Base-by-base conservation (phyloP, 1,140 invertebrate species). In the Dinoponera quadriceps region DNA sequence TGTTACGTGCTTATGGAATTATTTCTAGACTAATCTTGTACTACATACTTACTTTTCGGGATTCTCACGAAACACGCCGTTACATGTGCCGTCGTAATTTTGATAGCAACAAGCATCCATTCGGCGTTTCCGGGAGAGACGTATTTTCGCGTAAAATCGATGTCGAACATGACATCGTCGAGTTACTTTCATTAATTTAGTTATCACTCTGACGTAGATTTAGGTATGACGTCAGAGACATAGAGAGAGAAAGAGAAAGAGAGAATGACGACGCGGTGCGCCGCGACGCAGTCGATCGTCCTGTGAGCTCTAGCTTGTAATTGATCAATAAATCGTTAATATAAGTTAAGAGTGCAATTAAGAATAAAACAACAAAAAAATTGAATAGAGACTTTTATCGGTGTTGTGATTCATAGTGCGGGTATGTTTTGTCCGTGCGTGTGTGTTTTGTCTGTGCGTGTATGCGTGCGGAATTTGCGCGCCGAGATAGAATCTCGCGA, bases 301-400 rank as follows among this genome's bases (percentile, higher is more conserved):
- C 60, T 18, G 73, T 77, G 73, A 77, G 20, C 1, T 44, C 7
- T 77, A 77, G 60, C 9, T 14, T 65, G 73, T 75, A 75, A 75
- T 75, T 44, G 25, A 51, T 51, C 51, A 77, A 65, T 63, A 77
- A 33, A 38, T 65, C 60, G 60, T 65, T n/a, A n/a, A 77, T 63
- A n/a, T 75, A 75, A 77, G 16, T 77, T 77, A 77, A 77, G 73
- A 55, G 59, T 74, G 72, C 27, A 77, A 77, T 25, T 77, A 65
- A 63, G 7, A 29, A 54, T 51, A 44, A 44, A 44, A 44, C 9
- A 44, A 44, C n/a, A 75, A 77, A 66, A 49, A 65, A 54, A 25
- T 75, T 27, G 44, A 65, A 77, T 77, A 77, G 73, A 65, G 48
- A 77, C 4, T 77, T 77, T 77, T 33, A 20, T 65, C 65, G 60